These are phyloP conservation scores for Drosophila sordidapex DNA, from an alignment of 2,888 invertebrate genomes.

Conservation along the genomic window DNA sequence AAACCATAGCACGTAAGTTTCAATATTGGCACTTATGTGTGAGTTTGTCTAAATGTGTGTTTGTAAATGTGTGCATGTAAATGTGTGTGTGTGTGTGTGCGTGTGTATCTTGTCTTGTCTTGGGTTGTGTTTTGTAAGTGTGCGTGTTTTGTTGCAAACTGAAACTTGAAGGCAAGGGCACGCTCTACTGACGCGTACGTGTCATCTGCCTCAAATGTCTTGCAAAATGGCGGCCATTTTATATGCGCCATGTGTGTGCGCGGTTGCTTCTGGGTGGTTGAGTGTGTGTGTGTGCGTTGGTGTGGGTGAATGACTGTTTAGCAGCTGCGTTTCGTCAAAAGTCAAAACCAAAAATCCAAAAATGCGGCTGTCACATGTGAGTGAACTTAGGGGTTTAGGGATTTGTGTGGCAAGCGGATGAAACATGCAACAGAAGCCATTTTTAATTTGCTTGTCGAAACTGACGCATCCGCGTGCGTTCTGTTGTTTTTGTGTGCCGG, in stretches of 20 bases:
- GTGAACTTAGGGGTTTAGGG: not conserved
- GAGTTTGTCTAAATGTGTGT: constrained; percentile 3
- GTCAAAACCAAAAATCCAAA: constrained; percentile 60
- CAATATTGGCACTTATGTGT: constrained; percentile 55
- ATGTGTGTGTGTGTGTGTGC: constrained; percentile 5
- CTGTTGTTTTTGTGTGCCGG: constrained; percentile 44
- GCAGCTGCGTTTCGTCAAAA: constrained; percentile 69
- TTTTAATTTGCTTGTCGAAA: constrained; percentile 72
- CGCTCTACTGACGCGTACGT: constrained; percentile 55
- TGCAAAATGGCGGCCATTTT: constrained; percentile 64
- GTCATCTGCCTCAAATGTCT: constrained; percentile 70
- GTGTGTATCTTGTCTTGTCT: constrained; percentile 18
- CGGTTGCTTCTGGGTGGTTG: too few relatives aligned
- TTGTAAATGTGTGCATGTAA: not conserved
- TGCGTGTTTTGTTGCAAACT: constrained; percentile 41
- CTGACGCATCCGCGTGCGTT: constrained; percentile 40
- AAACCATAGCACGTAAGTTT: constrained; percentile 62
- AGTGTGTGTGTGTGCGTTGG: constrained; percentile 7
- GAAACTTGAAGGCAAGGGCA: constrained; percentile 46
- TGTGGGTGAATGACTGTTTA: constrained; percentile 39
- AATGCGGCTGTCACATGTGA: constrained; percentile 36
- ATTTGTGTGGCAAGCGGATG: constrained; percentile 37
- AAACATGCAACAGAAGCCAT: constrained; percentile 70
- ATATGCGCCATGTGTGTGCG: constrained; percentile 2
- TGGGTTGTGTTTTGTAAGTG: not conserved